Evolutionary conservation across 2,797 vertebrate species (phyloP).

Genomic region (Dermochelys coriacea): DNA sequence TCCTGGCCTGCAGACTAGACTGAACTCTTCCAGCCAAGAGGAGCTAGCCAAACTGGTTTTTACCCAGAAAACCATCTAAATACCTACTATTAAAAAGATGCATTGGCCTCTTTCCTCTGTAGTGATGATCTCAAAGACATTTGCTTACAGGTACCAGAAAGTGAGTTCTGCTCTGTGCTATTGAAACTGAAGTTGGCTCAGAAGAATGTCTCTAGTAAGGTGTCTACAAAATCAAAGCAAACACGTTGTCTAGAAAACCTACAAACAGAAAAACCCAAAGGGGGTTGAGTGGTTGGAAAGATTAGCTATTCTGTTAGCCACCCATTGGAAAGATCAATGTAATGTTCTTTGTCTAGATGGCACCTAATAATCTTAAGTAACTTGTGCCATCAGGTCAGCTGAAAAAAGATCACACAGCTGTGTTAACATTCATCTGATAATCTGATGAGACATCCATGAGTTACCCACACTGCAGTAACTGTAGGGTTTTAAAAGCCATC

Average conservation of each 20-base stretch:
- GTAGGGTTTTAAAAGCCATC: constrained; percentile 37
- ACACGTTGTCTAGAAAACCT: constrained; percentile 28
- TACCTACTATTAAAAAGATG: background rate
- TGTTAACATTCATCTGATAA: constrained; percentile 70
- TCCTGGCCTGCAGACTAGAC: background rate
- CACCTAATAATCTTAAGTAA: constrained; percentile 73
- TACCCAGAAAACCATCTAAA: background rate
- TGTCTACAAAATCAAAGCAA: constrained; percentile 56
- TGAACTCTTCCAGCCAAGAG: background rate
- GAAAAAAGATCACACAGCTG: constrained; percentile 69
- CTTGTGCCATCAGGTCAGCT: constrained; percentile 57
- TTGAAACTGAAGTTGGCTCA: constrained; percentile 30
- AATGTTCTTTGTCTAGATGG: constrained; percentile 58
- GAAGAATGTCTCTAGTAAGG: constrained; percentile 26
- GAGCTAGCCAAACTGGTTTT: background rate
- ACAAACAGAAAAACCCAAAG: constrained; percentile 39
- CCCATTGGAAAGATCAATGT: constrained; percentile 63
- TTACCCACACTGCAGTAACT: constrained; percentile 48
- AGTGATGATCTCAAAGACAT: constrained; percentile 11
- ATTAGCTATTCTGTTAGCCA: constrained; percentile 52
- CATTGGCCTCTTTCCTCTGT: background rate
- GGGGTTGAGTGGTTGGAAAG: constrained; percentile 32
- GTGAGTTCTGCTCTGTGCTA: constrained; percentile 18
- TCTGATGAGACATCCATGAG: constrained; percentile 38
- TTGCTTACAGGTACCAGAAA: constrained; percentile 17